Conservation (phyloP, 2,113 vertebrate species). For the Ia io region DNA sequence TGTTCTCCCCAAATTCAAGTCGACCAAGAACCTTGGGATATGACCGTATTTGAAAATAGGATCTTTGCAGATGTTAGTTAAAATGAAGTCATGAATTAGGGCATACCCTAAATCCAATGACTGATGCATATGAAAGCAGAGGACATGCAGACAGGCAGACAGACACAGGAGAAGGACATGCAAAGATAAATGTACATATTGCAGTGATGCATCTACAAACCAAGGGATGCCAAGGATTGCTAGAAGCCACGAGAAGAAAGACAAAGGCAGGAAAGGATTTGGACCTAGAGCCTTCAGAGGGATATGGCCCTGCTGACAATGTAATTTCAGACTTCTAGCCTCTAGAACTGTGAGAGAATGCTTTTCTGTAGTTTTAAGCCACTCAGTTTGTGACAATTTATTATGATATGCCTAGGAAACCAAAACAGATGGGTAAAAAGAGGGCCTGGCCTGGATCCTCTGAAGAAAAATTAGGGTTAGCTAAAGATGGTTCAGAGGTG, state of each 20-base stretch:
- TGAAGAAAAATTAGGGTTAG: not conserved
- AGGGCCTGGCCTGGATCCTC: not conserved
- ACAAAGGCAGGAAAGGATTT: not conserved
- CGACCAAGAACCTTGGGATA: not conserved
- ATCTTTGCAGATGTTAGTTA: not conserved
- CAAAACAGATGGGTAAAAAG: not conserved
- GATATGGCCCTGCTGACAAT: accelerated
- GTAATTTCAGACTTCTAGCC: not conserved
- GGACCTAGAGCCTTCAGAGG: not conserved
- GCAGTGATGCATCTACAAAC: not conserved
- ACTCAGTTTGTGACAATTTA: not conserved
- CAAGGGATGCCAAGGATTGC: too few relatives aligned
- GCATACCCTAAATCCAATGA: not conserved
- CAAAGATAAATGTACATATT: not conserved
- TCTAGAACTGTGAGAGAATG: not conserved
- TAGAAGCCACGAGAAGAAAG: not conserved
- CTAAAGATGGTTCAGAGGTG: not conserved
- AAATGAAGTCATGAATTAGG: not conserved
- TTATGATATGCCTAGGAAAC: not conserved
- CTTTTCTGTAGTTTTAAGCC: not conserved
- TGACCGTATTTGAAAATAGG: not conserved
- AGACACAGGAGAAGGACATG: not conserved
- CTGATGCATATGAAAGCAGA: not conserved
- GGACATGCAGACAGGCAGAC: not conserved
- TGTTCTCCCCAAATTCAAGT: not conserved